These are phyloP conservation scores for Telmatherina bonti DNA, from an alignment of 2,797 vertebrate species.

Conservation along the genomic window DNA sequence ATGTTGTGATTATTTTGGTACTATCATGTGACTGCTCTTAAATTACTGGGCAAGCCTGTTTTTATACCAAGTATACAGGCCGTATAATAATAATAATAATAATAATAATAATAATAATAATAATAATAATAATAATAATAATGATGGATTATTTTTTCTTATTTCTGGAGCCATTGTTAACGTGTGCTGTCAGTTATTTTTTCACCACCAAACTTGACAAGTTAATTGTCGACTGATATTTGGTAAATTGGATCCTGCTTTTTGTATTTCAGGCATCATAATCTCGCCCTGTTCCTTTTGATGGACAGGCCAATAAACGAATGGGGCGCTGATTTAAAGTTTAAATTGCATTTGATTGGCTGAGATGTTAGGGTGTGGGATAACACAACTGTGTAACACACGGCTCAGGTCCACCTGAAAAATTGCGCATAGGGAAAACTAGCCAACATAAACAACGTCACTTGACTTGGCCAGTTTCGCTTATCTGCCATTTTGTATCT, in stretches of 20 bases:
- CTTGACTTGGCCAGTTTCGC: constrained; percentile 19
- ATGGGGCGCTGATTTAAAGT: not conserved
- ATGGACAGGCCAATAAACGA: not conserved
- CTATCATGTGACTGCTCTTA: no score
- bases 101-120: no score
- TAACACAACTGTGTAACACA: not conserved
- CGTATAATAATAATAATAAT: no score
- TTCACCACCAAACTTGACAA: not conserved
- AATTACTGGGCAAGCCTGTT: no score
- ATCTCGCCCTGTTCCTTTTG: not conserved
- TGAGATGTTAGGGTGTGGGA: not conserved
- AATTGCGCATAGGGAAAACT: accelerated
- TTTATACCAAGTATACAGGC: no score
- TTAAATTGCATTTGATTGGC: not conserved
- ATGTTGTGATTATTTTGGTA: no score
- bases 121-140: no score
- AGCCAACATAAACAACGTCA: not conserved
- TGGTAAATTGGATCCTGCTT: not conserved
- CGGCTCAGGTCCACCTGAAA: constrained; percentile 30
- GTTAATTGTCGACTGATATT: not conserved
- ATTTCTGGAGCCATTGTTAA: no score
- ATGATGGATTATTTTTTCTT: no score
- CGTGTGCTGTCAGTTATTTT: not conserved
- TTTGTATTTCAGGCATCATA: not conserved
- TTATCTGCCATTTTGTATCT: constrained; percentile 79